A percentile compares a stretch with the other conserved stretches of the same genome.
Conservation (phyloP, 2,113 vertebrate species). For the Otolemur garnettii region DNA sequence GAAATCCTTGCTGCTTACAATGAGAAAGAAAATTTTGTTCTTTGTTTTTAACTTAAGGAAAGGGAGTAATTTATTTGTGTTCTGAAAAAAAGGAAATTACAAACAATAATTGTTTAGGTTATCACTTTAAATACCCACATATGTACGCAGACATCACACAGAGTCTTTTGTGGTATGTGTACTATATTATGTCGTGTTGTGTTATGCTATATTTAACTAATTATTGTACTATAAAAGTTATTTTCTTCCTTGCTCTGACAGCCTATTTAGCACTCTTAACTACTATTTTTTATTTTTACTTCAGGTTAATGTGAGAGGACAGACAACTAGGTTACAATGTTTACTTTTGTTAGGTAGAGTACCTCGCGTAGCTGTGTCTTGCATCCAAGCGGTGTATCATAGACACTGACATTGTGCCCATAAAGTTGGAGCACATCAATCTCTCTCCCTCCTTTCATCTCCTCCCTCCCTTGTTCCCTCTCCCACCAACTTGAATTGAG, state of each 20-base stretch:
- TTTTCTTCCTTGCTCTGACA: conserved; percentile 1
- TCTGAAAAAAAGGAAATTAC: conserved; percentile 28
- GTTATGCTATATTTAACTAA: neutral
- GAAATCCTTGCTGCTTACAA: conserved; percentile 32
- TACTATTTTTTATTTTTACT: neutral
- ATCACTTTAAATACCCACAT: neutral
- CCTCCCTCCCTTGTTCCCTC: no score
- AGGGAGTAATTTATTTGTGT: neutral
- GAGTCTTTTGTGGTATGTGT: neutral
- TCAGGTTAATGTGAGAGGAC: no score
- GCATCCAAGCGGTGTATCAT: no score
- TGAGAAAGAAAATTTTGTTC: neutral
- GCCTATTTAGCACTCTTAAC: neutral
- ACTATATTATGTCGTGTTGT: neutral
- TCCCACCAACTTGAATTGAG: no score
- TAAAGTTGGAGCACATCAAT: no score
- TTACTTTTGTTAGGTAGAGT: no score
- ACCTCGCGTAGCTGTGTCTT: no score
- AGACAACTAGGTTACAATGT: no score
- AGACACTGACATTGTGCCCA: no score
- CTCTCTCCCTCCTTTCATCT: no score
- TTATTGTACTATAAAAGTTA: neutral
- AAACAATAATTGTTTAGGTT: neutral
- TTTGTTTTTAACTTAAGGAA: conserved; percentile 39
- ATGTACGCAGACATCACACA: neutral